phyloP scores from a whole-genome alignment of 1,140 invertebrate genomes.

The Orchesella cincta region DNA sequence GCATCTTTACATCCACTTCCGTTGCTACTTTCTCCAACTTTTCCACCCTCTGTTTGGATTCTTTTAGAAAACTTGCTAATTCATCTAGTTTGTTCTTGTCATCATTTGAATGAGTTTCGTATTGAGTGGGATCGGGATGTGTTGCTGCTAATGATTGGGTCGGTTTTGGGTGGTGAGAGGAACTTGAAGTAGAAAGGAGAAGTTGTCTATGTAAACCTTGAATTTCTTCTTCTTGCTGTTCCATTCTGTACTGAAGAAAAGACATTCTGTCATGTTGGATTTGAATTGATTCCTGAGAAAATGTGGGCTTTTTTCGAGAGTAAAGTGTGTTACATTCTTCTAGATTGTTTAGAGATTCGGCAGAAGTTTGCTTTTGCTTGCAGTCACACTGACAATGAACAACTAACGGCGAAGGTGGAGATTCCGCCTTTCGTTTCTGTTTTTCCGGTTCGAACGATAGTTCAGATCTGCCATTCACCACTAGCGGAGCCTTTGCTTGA shows the following conservation, averaged over 20 bases:
- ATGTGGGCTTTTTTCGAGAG: too few relatives aligned
- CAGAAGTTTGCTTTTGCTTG: too few relatives aligned
- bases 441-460: too few relatives aligned
- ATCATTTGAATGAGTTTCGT: background rate
- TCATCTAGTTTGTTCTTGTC: constrained; percentile 6
- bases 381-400: too few relatives aligned
- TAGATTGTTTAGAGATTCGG: too few relatives aligned
- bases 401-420: too few relatives aligned
- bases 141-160: background rate
- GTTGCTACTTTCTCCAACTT: constrained; percentile 42
- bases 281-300: background rate
- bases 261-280: constrained; percentile 37
- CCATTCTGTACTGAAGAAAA: constrained; percentile 45
- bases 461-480: too few relatives aligned
- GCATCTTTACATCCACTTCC: constrained; percentile 32
- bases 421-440: too few relatives aligned
- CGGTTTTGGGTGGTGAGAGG: background rate
- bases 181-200: background rate
- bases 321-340: too few relatives aligned
- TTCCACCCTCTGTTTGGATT: constrained; percentile 41
- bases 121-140: background rate
- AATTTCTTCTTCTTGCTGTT: constrained; percentile 47
- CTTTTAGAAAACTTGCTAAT: constrained; percentile 40
- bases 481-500: too few relatives aligned
- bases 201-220: constrained; percentile 17